Conservation (phyloP, 2,797 vertebrate genomes). For the Euphonia xanthogaster region DNA sequence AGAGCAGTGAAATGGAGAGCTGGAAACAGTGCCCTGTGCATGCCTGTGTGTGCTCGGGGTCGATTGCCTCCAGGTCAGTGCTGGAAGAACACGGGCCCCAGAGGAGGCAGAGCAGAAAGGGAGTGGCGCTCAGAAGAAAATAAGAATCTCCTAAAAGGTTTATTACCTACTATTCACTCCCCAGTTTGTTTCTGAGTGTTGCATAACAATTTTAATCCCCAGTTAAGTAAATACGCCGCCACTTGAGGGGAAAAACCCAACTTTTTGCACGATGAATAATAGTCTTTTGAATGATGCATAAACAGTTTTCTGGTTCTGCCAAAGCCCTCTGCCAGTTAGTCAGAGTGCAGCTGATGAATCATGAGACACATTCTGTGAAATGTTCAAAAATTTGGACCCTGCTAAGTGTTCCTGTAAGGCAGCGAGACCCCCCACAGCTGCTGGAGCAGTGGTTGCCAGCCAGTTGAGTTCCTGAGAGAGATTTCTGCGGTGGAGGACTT, state of each 20-base stretch:
- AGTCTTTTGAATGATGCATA: conserved; percentile 25
- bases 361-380: conserved; percentile 63
- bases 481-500: background rate
- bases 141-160: background rate
- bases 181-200: background rate
- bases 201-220: conserved; percentile 4
- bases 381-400: conserved; percentile 42
- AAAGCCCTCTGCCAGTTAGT: conserved; percentile 60
- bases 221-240: background rate
- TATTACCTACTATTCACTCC: background rate
- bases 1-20: background rate
- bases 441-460: background rate
- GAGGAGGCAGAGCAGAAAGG: background rate
- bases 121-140: background rate
- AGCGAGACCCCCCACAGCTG: conserved; percentile 37
- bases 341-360: conserved; percentile 60
- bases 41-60: background rate
- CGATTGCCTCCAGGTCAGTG: background rate
- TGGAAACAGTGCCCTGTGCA: background rate
- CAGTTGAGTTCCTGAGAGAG: background rate
- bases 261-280: conserved; percentile 44
- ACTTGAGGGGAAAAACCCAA: background rate
- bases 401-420: conserved; percentile 34
- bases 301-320: conserved; percentile 58
- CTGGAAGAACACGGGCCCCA: background rate